phyloP scores from a whole-genome alignment of 2,888 invertebrate species.

The Molorchus minor region DNA sequence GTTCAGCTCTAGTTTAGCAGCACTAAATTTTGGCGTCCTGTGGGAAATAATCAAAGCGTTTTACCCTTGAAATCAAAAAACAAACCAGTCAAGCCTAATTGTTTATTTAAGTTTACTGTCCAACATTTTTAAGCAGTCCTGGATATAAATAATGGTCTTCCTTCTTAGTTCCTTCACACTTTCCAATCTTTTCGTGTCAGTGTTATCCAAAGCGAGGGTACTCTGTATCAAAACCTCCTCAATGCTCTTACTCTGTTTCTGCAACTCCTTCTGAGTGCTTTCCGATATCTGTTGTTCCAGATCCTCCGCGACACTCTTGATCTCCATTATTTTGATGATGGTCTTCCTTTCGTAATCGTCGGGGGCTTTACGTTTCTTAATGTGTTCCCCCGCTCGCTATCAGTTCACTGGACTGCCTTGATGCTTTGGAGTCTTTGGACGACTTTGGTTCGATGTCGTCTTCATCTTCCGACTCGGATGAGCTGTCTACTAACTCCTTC shows the following conservation, averaged over 20 bases:
- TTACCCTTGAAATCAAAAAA: too few relatives aligned
- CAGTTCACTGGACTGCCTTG: not conserved
- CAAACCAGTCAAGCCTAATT: too few relatives aligned
- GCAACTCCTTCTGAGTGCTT: slow-evolving; percentile 21
- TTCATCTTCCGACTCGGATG: not conserved
- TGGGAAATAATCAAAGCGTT: too few relatives aligned
- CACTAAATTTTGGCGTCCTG: too few relatives aligned
- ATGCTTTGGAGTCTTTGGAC: not conserved
- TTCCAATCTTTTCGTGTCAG: slow-evolving; percentile 38
- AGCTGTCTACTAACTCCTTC: slow-evolving; percentile 1
- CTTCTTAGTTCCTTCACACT: slow-evolving; percentile 37
- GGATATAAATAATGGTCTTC: slow-evolving; percentile 40
- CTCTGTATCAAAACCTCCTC: slow-evolving; percentile 44
- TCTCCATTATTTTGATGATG: slow-evolving; percentile 26
- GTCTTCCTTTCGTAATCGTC: slow-evolving; percentile 25
- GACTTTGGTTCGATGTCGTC: not conserved
- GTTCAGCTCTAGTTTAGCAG: too few relatives aligned
- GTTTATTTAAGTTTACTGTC: slow-evolving; percentile 26
- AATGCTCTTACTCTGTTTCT: slow-evolving; percentile 29
- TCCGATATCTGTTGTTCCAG: slow-evolving; percentile 29
- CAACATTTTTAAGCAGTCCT: slow-evolving; percentile 35
- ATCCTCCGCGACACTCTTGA: slow-evolving; percentile 31
- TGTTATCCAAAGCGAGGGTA: slow-evolving; percentile 41
- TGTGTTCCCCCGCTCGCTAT: not conserved
- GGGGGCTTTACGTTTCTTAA: not conserved